These are phyloP conservation scores for Gouania willdenowi DNA, from an alignment of 2,797 vertebrate species.

Conservation along the genomic window DNA sequence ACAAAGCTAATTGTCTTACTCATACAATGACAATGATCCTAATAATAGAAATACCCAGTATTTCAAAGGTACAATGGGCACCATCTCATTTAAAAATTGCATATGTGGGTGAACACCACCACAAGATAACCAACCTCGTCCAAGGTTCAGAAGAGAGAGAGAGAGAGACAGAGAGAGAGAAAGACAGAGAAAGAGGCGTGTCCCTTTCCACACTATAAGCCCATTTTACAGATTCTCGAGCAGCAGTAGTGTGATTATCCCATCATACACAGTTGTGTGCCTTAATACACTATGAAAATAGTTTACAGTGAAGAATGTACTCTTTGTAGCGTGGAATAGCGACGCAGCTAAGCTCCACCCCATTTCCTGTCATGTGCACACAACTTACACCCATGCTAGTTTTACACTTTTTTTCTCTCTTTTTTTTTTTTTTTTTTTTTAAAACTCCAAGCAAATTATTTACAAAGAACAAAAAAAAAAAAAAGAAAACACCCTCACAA, in stretches of 20 bases:
- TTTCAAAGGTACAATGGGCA: constrained; percentile 83
- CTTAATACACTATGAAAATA: too few relatives aligned
- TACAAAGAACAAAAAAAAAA: constrained; percentile 48
- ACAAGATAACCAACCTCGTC: constrained; percentile 35
- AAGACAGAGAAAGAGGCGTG: not conserved
- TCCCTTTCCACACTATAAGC: constrained; percentile 13
- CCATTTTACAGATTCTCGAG: not conserved
- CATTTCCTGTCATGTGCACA: constrained; percentile 37
- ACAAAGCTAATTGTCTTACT: constrained; percentile 75
- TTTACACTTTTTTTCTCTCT: constrained; percentile 6
- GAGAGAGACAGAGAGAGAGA: too few relatives aligned
- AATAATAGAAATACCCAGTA: constrained; percentile 90
- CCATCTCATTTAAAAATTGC: constrained; percentile 85
- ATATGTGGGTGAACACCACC: constrained; percentile 47
- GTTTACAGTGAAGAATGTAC: too few relatives aligned
- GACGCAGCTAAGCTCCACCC: constrained; percentile 37
- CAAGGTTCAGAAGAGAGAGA: constrained; percentile 12
- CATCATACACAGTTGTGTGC: too few relatives aligned
- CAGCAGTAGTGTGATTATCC: constrained; percentile 19
- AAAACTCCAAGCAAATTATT: constrained; percentile 45
- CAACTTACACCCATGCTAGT: constrained; percentile 16
- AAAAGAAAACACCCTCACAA: constrained; percentile 3
- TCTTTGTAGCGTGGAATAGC: not conserved
- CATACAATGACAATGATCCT: constrained; percentile 82
- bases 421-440: constrained; percentile 18